Evolutionary conservation across 2,797 vertebrate species (phyloP), one percentile per base, ranked within the genome.

Genomic region (Buceros bicornis): DNA sequence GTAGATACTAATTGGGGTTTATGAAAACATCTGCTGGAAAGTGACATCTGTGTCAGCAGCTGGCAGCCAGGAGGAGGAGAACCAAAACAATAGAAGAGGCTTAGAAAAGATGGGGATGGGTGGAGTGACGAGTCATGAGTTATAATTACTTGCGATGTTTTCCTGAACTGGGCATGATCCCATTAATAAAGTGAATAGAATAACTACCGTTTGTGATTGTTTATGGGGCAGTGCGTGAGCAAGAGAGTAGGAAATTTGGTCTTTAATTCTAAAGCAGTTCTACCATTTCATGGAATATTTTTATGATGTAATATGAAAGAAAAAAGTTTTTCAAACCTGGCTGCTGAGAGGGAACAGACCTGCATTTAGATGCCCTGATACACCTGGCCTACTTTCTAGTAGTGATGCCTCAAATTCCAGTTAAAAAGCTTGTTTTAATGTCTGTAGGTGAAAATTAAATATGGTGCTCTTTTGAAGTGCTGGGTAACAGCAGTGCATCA

Each of bases 1-100:
- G 53, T 80, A 83, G 87, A 48, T 20, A 56, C 26, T 81, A 51
- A 87, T 9, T 26, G 82, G 84, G 71, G 43, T 80, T 94, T 88
- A 74, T 82, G 82, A 73, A 89, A 82, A 80, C 77, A 89, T 86
- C 92, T 96, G 89, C 40, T 86, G 95, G 87, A 81, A 95, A 92
- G 66, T 90, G 90, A 69, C 74, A 79, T 91, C 77, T 97, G 89
- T 47, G 80, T 31, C 67, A 95, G 76, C 91, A 97, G 71, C 92
- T 96, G 94, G 50, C 74, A 72, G 57, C 19, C 18, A 21, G 25
- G 35, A 87, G n/a, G 3, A 19, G n/a, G 21, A 51, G 79, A 50
- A 24, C 6, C 51, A 24, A 25, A 11, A n/a, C 33, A 51, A 58
- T 37, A 43, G 72, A 56, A 72, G 50, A 82, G 42, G 13, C 28